A percentile compares a stretch with the other conserved stretches of the same genome.
Evolutionary conservation across 2,797 vertebrate genomes (phyloP).

Genomic region (Melanotaenia trifasciata): DNA sequence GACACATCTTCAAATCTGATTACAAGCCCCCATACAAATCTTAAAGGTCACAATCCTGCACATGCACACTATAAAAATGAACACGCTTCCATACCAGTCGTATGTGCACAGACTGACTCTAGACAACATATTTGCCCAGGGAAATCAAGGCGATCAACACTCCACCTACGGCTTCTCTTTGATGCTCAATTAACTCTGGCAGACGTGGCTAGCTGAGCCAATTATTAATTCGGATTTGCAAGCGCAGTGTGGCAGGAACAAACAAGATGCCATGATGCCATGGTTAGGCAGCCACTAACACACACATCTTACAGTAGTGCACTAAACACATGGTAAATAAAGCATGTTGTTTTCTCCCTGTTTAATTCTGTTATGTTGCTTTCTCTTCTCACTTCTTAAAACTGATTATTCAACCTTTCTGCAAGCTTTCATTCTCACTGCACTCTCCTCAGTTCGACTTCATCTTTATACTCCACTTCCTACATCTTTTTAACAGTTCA

Average conservation of each 20-base stretch:
- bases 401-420: conserved; percentile 17
- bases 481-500: conserved; percentile 34
- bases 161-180: conserved; percentile 66
- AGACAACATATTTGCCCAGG: conserved; percentile 56
- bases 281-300: conserved; percentile 43
- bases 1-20: conserved; percentile 12
- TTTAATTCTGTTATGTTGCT: conserved; percentile 1
- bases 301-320: conserved; percentile 18
- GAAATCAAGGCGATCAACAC: conserved; percentile 75
- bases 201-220: conserved; percentile 77
- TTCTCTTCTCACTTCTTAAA: conserved; percentile 25
- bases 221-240: conserved; percentile 76
- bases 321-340: conserved; percentile 37
- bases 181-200: conserved; percentile 81
- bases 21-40: conserved; percentile 7
- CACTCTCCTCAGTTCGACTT: conserved; percentile 31
- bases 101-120: conserved; percentile 35
- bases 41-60: conserved; percentile 39
- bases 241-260: conserved; percentile 54
- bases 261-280: conserved; percentile 44
- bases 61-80: conserved; percentile 21
- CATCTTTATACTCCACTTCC: conserved; percentile 30
- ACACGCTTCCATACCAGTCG: conserved; percentile 35
- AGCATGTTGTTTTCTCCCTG: background rate
- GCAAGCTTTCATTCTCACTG: conserved; percentile 2